Evolutionary conservation across 2,797 vertebrate genomes (phyloP).

Genomic region (Vespertilio murinus): DNA sequence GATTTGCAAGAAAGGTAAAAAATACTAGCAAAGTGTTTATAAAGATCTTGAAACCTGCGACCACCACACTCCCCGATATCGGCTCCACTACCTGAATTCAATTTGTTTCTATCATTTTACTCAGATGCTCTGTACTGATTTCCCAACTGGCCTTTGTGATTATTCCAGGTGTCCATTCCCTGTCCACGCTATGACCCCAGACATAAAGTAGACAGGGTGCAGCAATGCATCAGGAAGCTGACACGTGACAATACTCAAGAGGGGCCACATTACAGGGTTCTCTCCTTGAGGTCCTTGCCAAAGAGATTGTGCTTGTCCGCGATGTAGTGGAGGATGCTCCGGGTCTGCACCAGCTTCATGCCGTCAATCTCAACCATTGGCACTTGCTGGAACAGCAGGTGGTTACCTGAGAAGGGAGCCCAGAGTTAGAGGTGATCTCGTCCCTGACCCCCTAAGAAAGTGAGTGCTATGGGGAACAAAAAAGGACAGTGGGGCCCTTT

Average conservation of each 20-base stretch:
- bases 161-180: not conserved
- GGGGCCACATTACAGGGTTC: conserved; percentile 82
- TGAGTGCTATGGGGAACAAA: not conserved
- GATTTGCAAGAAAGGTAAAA: not conserved
- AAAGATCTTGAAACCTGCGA: not conserved
- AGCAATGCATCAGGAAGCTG: not conserved
- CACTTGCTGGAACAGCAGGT: conserved; percentile 89
- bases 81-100: not conserved
- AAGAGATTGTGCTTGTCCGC: conserved; percentile 90
- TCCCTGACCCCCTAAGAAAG: not conserved
- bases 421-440: not conserved
- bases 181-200: not conserved
- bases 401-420: conserved; percentile 55
- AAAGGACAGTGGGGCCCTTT: not conserved
- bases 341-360: conserved; percentile 89
- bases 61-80: not conserved
- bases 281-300: conserved; percentile 87
- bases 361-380: conserved; percentile 92
- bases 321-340: conserved; percentile 89
- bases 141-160: not conserved
- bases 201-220: not conserved
- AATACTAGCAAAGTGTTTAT: not conserved
- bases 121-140: not conserved
- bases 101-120: not conserved
- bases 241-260: not conserved